A percentile compares a stretch with the other conserved stretches of the same genome.
phyloP scores from a whole-genome alignment of 92 coral and sea anemone genomes.

The Metridium senile region DNA sequence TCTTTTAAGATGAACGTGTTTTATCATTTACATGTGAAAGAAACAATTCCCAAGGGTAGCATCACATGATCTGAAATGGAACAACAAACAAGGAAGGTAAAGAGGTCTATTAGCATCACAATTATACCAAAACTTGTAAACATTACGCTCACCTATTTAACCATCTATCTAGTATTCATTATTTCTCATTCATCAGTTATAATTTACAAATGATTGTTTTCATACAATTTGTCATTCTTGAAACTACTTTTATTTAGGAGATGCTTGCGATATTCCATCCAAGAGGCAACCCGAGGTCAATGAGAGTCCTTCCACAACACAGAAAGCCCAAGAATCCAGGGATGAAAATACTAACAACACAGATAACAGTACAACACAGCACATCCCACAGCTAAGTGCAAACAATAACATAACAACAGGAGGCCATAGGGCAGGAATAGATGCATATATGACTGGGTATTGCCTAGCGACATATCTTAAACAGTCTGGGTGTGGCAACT shows the following conservation, averaged over 20 bases:
- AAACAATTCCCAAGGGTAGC: too few relatives aligned
- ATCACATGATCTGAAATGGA: too few relatives aligned
- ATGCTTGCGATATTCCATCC: not conserved
- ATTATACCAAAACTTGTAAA: too few relatives aligned
- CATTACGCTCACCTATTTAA: too few relatives aligned
- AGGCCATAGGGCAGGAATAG: slow-evolving; percentile 98
- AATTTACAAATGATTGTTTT: too few relatives aligned
- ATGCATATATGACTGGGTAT: slow-evolving; percentile 98
- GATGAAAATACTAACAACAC: not conserved
- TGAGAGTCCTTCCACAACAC: not conserved
- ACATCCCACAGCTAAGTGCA: not conserved
- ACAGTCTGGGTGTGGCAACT: slow-evolving; percentile 32
- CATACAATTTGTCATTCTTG: too few relatives aligned
- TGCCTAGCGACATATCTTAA: slow-evolving; percentile 81
- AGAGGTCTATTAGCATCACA: too few relatives aligned
- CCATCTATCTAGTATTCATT: too few relatives aligned
- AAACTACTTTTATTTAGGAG: not conserved
- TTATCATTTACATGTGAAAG: too few relatives aligned
- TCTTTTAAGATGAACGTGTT: too few relatives aligned
- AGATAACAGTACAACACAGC: not conserved
- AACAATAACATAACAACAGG: slow-evolving; percentile 23
- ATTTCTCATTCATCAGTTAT: too few relatives aligned
- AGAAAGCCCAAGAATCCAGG: not conserved
- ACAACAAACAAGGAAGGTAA: too few relatives aligned
- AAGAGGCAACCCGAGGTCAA: not conserved